A percentile compares a stretch with the other conserved stretches of the same genome.
These are phyloP conservation scores for Otis tarda DNA, from an alignment of 2,113 vertebrate species.

Conservation along the genomic window DNA sequence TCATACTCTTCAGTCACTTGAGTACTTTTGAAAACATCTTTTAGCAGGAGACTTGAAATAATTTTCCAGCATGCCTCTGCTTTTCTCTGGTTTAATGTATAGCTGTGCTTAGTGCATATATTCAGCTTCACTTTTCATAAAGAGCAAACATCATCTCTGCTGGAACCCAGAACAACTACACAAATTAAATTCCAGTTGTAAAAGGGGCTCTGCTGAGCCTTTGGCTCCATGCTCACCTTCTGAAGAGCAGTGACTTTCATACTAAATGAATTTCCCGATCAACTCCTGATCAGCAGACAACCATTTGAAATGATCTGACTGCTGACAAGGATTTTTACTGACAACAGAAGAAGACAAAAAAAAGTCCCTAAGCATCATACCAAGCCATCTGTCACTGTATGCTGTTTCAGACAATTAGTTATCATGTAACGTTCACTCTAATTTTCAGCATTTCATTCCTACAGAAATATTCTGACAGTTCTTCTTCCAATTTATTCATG, in stretches of 20 bases:
- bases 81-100: background rate
- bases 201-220: background rate
- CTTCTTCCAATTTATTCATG: background rate
- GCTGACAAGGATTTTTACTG: background rate
- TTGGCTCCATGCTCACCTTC: background rate
- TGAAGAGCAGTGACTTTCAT: background rate
- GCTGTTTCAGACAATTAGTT: background rate
- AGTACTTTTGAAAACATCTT: background rate
- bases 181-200: background rate
- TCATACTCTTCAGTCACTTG: background rate
- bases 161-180: background rate
- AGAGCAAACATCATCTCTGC: background rate
- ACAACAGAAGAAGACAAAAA: conserved; percentile 1
- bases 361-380: background rate
- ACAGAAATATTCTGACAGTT: conserved; percentile 19
- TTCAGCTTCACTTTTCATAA: background rate
- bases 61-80: background rate
- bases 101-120: background rate
- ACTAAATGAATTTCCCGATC: background rate
- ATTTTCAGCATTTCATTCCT: background rate
- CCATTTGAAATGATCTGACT: background rate
- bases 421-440: background rate
- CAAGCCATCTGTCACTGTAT: background rate
- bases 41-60: background rate
- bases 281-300: background rate